Evolutionary conservation across 2,113 vertebrate species (phyloP).

Genomic region (Probosciger aterrimus): DNA sequence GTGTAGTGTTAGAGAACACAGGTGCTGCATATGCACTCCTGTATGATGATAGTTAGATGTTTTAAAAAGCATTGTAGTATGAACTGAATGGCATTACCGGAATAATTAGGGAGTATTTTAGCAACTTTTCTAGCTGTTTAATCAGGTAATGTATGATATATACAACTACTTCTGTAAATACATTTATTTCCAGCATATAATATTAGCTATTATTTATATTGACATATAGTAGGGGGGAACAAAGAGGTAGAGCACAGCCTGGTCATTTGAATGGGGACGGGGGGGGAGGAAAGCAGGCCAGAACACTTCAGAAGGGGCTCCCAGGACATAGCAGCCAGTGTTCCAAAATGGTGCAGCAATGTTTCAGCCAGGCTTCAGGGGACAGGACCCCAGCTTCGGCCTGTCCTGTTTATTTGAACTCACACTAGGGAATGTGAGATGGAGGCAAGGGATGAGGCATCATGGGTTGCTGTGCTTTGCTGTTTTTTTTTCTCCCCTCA

Average conservation of each 20-base stretch:
- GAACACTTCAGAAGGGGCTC: neutral
- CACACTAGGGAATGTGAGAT: too few species aligned
- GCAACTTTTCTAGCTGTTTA: neutral
- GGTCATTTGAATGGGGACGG: neutral
- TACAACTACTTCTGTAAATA: neutral
- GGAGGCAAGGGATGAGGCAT: rapidly evolving
- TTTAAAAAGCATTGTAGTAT: neutral
- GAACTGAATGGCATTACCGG: neutral
- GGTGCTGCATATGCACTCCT: neutral
- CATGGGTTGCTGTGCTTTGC: neutral
- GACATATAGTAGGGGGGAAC: too few species aligned
- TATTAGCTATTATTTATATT: neutral
- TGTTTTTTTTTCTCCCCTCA: neutral
- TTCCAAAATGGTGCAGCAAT: rapidly evolving
- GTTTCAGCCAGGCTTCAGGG: neutral
- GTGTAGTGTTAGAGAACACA: neutral
- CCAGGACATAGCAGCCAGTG: neutral
- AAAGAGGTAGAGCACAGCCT: neutral
- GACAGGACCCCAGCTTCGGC: neutral
- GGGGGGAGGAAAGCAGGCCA: neutral
- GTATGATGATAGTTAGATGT: too few species aligned
- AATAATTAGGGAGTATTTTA: neutral
- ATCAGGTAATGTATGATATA: neutral
- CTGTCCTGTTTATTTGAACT: neutral
- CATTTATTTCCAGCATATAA: neutral